These are phyloP conservation scores for Melanophora roralis DNA, from an alignment of 2,888 invertebrate genomes.

Conservation along the genomic window DNA sequence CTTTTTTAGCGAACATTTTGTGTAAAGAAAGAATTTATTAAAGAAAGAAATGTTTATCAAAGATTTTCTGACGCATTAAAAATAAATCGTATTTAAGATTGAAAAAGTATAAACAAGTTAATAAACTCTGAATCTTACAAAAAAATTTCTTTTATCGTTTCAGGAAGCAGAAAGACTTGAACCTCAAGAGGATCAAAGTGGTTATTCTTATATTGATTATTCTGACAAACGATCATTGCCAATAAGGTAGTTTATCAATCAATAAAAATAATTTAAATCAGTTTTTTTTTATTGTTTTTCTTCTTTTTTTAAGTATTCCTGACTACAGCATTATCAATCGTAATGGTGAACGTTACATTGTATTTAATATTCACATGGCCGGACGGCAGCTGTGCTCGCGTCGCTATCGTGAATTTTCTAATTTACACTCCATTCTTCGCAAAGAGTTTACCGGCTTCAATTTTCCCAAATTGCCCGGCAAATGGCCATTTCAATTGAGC, in stretches of 20 bases:
- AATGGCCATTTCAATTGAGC: conserved; percentile 98
- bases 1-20: no score
- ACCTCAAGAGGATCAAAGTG: conserved; percentile 86
- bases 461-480: conserved; percentile 98
- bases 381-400: conserved; percentile 97
- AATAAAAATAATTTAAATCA: neutral
- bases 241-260: conserved; percentile 77
- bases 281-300: neutral
- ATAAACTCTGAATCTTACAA: neutral
- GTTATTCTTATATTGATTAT: conserved; percentile 91
- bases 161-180: conserved; percentile 90
- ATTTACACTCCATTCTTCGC: conserved; percentile 90
- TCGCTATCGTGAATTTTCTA: conserved; percentile 96
- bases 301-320: conserved; percentile 83
- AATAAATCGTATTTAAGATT: no score
- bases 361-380: conserved; percentile 99
- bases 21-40: no score
- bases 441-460: conserved; percentile 96
- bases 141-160: conserved; percentile 7
- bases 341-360: conserved; percentile 93
- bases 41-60: no score
- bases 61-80: no score
- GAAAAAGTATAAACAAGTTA: no score
- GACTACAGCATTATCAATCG: conserved; percentile 95
- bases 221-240: conserved; percentile 94